Evolutionary conservation across 2,113 vertebrate genomes (phyloP).

Genomic region (Platycercus adscitus): DNA sequence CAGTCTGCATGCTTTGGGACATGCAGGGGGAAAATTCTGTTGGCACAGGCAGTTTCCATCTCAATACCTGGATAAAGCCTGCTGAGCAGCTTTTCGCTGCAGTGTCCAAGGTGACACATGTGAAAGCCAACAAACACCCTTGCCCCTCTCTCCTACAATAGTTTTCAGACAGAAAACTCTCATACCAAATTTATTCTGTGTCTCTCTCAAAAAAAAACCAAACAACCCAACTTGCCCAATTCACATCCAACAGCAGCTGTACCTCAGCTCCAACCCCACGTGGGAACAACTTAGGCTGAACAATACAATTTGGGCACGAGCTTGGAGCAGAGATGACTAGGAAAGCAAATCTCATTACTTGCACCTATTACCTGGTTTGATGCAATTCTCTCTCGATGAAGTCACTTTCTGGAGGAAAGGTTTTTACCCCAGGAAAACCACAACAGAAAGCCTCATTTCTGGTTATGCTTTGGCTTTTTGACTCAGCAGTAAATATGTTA

Average conservation of each 20-base stretch:
- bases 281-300: not conserved
- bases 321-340: not conserved
- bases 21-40: not conserved
- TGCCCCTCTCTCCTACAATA: fast-evolving
- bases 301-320: not conserved
- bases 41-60: not conserved
- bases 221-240: not conserved
- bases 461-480: slow-evolving; percentile 18
- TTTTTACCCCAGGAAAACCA: slow-evolving; percentile 46
- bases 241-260: not conserved
- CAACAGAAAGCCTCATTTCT: slow-evolving; percentile 40
- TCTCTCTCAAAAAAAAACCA: not conserved
- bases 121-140: not conserved
- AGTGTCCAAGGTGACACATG: fast-evolving
- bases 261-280: not conserved
- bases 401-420: slow-evolving; percentile 59
- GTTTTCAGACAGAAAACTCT: not conserved
- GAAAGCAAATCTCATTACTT: slow-evolving; percentile 15
- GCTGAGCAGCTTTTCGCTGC: not conserved
- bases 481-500: not conserved
- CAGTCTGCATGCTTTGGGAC: not conserved
- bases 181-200: not conserved
- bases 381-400: slow-evolving; percentile 15
- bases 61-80: not conserved
- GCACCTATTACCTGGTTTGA: slow-evolving; percentile 23